Percentiles rank a stretch among this genome's conserved stretches.
Conservation (phyloP, 2,113 vertebrate species). For the Perca flavescens region DNA sequence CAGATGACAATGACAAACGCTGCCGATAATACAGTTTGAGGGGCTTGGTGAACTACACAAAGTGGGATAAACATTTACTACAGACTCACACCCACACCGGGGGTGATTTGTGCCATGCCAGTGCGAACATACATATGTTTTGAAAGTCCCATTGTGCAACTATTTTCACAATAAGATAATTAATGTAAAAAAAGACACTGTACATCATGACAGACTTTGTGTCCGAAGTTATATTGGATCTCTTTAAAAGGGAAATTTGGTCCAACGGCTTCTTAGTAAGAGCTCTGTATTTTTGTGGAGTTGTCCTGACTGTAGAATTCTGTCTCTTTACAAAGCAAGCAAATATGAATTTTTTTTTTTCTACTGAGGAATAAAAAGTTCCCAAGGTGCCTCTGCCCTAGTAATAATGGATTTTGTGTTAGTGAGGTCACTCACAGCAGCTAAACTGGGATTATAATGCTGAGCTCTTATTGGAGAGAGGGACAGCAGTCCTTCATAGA, state of each 20-base stretch:
- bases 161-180: neutral
- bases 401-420: constrained; percentile 5
- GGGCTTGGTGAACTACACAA: neutral
- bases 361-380: neutral
- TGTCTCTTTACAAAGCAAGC: neutral
- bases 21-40: constrained; percentile 9
- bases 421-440: constrained; percentile 7
- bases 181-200: neutral
- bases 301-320: neutral
- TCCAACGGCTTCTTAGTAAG: too few species aligned
- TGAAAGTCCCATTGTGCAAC: neutral
- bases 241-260: neutral
- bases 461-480: constrained; percentile 1
- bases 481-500: constrained; percentile 39
- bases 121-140: neutral
- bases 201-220: neutral
- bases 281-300: neutral
- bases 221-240: neutral
- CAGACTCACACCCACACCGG: neutral
- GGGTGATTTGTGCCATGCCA: neutral
- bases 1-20: constrained; percentile 6
- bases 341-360: constrained; percentile 1
- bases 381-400: constrained; percentile 4
- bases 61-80: neutral
- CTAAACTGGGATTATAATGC: constrained; percentile 14